Base-by-base conservation (phyloP, 2,888 invertebrate genomes). In the Lingula anatina region DNA sequence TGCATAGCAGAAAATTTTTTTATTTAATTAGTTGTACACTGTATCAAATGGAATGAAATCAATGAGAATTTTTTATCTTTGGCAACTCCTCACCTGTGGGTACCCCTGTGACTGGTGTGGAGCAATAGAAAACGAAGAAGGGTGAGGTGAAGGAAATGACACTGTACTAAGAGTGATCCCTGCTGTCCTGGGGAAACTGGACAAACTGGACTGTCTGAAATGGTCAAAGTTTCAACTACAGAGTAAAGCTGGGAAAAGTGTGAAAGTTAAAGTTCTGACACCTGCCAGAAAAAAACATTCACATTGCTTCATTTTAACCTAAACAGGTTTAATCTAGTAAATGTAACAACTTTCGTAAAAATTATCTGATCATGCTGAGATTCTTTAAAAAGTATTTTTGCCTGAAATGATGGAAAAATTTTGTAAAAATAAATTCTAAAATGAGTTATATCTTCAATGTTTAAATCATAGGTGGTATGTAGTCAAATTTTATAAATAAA, bases 131-230 rank as follows among this genome's bases (percentile, higher is more conserved):
- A 71, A 71, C 38, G 64, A 57, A n/a, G 66, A 56, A 0, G 65
- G 66, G 42, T 65, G 68, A 28, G 72, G 68, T 24, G 62, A 63
- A 3, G 72, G 72, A 46, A 70, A 72, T 2, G 63, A 65, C 3
- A 69, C 62, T 47, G 57, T 66, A 35, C 61, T 57, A 64, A 71
- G 64, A 4, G 55, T 56, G 12, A 71, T 64, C 1, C 68, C 70
- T 23, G 70, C 67, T 20, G 61, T 57, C 18, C 64, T 53, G 0
- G 67, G 67, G 25, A 61, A 54, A 18, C 56, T 52, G 35, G 58
- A 21, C 25, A 70, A 52, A 44, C 61, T 63, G 41, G 65, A 62
- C 48, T 59, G 60, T 46, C 69, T 69, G 54, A 0, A 56, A 60
- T 18, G 26, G 31, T 15, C 9, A 31, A 31, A 9, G 15, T 12